A percentile compares a stretch with the other conserved stretches of the same genome.
phyloP scores from a whole-genome alignment of 1,140 invertebrate genomes.

The Apis florea region DNA sequence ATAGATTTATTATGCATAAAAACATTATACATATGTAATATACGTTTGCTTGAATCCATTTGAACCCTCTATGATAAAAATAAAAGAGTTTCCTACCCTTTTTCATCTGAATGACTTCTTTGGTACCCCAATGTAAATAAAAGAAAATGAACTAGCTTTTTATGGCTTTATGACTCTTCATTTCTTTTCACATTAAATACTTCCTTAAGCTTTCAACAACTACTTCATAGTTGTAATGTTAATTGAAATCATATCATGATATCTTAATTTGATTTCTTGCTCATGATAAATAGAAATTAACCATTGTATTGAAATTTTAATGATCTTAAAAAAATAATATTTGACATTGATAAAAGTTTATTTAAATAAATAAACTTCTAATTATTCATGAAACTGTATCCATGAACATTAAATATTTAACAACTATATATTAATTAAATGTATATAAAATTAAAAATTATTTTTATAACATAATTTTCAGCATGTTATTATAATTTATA shows the following conservation, averaged over 20 bases:
- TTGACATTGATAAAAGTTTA: background rate
- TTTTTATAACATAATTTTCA: background rate
- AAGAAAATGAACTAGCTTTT: conserved; percentile 40
- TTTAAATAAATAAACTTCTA: background rate
- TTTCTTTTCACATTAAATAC: conserved; percentile 37
- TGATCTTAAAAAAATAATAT: background rate
- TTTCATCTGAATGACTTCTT: conserved; percentile 38
- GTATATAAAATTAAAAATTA: background rate
- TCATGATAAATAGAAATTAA: background rate
- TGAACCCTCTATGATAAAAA: conserved; percentile 48
- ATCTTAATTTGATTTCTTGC: conserved; percentile 13
- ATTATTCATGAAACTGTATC: no score
- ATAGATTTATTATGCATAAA: conserved; percentile 9
- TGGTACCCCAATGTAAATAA: conserved; percentile 37
- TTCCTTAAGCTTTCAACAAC: conserved; percentile 22
- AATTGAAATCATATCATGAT: conserved; percentile 21
- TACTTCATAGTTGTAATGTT: background rate
- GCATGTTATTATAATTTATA: conserved; percentile 11
- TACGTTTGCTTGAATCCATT: conserved; percentile 19
- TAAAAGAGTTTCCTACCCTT: conserved; percentile 58
- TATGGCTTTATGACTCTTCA: conserved; percentile 16
- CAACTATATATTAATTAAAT: background rate
- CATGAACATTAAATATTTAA: no score
- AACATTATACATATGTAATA: conserved; percentile 18
- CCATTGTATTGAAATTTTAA: conserved; percentile 9